Percentiles rank a stretch among this genome's conserved stretches.
Evolutionary conservation across 2,797 vertebrate species (phyloP).

Genomic region (Sardinella longiceps): DNA sequence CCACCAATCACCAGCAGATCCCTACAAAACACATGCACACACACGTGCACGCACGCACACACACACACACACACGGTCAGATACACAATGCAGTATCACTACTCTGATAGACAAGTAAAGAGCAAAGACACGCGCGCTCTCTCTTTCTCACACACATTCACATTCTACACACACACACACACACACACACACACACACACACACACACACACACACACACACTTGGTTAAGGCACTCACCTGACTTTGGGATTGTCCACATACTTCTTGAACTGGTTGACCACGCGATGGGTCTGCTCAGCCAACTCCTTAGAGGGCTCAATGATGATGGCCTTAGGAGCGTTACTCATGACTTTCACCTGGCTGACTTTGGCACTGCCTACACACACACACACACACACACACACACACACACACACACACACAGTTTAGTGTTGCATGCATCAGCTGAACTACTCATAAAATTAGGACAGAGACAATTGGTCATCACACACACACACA

Average conservation of each 20-base stretch:
- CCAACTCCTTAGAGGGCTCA: slow-evolving; percentile 93
- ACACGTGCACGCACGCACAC: background rate
- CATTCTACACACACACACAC: too few relatives aligned
- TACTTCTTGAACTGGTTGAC: slow-evolving; percentile 94
- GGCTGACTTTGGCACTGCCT: slow-evolving; percentile 89
- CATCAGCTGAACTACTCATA: background rate
- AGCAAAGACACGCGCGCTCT: too few relatives aligned
- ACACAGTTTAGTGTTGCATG: background rate
- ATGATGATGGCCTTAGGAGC: slow-evolving; percentile 93
- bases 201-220: too few relatives aligned
- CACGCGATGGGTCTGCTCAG: slow-evolving; percentile 94
- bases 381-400: slow-evolving; percentile 4
- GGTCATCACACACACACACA: background rate
- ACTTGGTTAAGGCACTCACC: slow-evolving; percentile 80
- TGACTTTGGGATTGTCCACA: slow-evolving; percentile 90
- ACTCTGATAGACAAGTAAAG: background rate
- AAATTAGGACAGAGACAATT: background rate
- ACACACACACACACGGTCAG: slow-evolving; percentile 9
- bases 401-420: background rate
- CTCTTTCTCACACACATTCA: too few relatives aligned
- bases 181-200: too few relatives aligned
- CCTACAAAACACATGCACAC: slow-evolving; percentile 67
- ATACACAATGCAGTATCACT: background rate
- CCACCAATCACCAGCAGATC: slow-evolving; percentile 96
- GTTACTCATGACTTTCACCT: slow-evolving; percentile 83